A percentile compares a stretch with the other conserved stretches of the same genome.
These are phyloP conservation scores for Esperia sulphurella DNA, from an alignment of 2,888 invertebrate genomes.

Conservation along the genomic window DNA sequence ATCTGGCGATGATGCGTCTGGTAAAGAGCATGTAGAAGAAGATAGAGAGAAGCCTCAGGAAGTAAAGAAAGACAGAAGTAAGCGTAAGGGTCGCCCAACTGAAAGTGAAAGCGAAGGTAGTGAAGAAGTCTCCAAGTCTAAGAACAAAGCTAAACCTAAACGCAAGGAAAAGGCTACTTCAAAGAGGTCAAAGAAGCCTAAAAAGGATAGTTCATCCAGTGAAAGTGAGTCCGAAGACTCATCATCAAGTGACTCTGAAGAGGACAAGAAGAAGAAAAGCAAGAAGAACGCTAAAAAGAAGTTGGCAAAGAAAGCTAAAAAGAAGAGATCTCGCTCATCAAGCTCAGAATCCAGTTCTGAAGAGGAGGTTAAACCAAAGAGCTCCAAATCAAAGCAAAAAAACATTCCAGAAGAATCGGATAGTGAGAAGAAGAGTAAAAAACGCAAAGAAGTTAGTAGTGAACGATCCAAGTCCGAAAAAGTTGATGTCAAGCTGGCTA, in stretches of 20 bases:
- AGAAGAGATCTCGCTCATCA: constrained; percentile 67
- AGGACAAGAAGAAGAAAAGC: constrained; percentile 71
- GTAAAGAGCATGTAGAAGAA: constrained; percentile 70
- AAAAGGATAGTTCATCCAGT: constrained; percentile 69
- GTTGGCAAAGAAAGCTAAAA: constrained; percentile 65
- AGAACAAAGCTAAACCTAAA: constrained; percentile 65
- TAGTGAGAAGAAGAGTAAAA: constrained; percentile 62
- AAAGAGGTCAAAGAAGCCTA: constrained; percentile 74
- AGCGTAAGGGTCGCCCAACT: constrained; percentile 75
- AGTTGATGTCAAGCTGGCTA: constrained; percentile 45
- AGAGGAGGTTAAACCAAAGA: constrained; percentile 71
- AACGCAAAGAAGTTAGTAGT: constrained; percentile 56
- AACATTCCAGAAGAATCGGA: constrained; percentile 72
- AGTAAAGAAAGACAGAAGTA: constrained; percentile 70
- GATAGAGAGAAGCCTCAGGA: constrained; percentile 48
- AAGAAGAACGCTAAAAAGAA: constrained; percentile 71
- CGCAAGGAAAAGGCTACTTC: constrained; percentile 78
- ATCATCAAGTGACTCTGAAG: constrained; percentile 72
- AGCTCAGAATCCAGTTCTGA: constrained; percentile 76
- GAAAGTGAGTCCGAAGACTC: constrained; percentile 75
- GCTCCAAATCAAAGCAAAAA: constrained; percentile 67
- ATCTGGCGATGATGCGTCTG: constrained; percentile 63
- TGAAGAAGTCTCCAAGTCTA: constrained; percentile 61
- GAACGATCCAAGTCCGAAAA: constrained; percentile 64
- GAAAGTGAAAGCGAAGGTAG: constrained; percentile 71